Conservation (phyloP, 2,888 invertebrate genomes). For the Linnaemya vulpina region DNA sequence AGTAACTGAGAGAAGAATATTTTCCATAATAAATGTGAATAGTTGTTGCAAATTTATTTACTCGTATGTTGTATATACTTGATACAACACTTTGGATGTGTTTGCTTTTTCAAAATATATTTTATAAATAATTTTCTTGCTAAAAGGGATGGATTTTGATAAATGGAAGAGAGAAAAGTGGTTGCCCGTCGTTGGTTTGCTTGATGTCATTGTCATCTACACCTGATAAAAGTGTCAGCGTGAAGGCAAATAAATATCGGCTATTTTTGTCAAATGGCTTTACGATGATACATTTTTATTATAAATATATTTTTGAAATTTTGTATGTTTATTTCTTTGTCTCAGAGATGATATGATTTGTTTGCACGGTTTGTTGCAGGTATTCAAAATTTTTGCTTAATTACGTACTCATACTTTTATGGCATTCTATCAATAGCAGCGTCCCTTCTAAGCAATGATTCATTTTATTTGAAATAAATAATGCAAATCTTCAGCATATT, state of each 20-base stretch:
- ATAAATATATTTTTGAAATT: background rate
- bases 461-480: conserved; percentile 8
- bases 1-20: conserved; percentile 23
- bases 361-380: background rate
- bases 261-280: conserved; percentile 8
- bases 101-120: background rate
- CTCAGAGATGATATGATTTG: conserved; percentile 18
- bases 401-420: conserved; percentile 17
- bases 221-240: conserved; percentile 44
- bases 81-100: conserved; percentile 35
- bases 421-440: conserved; percentile 12
- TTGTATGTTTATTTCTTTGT: background rate
- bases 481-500: background rate
- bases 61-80: conserved; percentile 31
- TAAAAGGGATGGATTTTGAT: conserved; percentile 3
- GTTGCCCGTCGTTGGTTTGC: conserved; percentile 2
- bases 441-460: background rate
- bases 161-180: conserved; percentile 19
- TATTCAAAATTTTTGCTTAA: conserved; percentile 19
- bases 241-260: background rate
- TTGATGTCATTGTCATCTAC: conserved; percentile 37
- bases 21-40: too few relatives aligned
- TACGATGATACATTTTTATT: background rate
- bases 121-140: conserved; percentile 52
- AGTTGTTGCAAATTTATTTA: conserved; percentile 9